Evolutionary conservation across 1,140 invertebrate genomes (phyloP), one percentile per base, ranked within the genome.

Genomic region (Micrasema longulum): DNA sequence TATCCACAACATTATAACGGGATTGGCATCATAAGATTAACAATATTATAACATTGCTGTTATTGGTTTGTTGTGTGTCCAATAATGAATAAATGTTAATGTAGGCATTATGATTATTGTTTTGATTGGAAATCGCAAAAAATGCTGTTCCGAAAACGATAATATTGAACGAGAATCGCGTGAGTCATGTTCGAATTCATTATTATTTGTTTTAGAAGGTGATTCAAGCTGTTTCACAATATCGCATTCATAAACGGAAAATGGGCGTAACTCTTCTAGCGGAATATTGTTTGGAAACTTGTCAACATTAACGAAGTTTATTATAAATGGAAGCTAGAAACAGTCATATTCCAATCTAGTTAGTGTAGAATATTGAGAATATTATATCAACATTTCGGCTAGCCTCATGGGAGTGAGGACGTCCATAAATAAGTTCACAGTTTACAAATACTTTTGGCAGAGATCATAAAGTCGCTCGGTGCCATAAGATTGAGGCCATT

Each of bases 371-470:
- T 31, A 31, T 31, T 16, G 23, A 57, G 26, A 35, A 57, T 57
- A 57, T 57, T 36, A 57, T 57, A 57, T 57, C 12, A 57, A 35
- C 53, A 57, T 57, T 36, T 36, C 23, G 3, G 26, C 18, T 16
- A 0, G 14, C 53, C 36, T 35, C 53, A 57, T 57, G 12, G 26
- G 11, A 14, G 22, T 57, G 53, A 35, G 53, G 53, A 57, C 53
- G 53, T 57, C 53, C 53, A 57, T 57, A 57, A 57, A 57, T 57
- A 57, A 57, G 53, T 57, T 36, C 53, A n/a, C n/a, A 36, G 53
- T 57, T 57, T 57, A 57, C 53, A 57, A 57, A 57, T 57, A 57
- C 53, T 57, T 57, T 57, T 57, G 53, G 53, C 53, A 57, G 20
- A 57, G 53, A 26, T 57, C 53, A 57, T 57, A 57, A 57, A 14